These are phyloP conservation scores for pig (Sus scrofa) DNA, from an alignment of 2,113 vertebrate species.

Conservation along the genomic window DNA sequence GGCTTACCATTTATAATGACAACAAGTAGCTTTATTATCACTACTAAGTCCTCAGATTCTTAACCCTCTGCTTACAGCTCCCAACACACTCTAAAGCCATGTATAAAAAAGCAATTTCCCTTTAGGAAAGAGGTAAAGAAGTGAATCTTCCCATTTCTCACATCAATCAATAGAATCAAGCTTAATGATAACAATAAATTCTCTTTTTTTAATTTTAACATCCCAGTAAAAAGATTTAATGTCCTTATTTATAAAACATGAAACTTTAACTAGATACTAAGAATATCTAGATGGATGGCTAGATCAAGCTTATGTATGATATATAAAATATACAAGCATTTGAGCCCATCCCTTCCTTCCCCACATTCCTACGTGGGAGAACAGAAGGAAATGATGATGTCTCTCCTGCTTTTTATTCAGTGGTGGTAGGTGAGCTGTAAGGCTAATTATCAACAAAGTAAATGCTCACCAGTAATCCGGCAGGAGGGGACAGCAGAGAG, in stretches of 20 bases:
- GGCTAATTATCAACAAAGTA: not conserved
- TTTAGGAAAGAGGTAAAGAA: not conserved
- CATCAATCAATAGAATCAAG: not conserved
- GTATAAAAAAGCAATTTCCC: not conserved
- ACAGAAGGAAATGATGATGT: not conserved
- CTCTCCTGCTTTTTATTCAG: not conserved
- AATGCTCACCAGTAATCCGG: not conserved
- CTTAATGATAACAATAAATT: not conserved
- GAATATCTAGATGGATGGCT: not conserved
- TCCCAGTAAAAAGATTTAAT: not conserved
- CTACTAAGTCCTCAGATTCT: not conserved
- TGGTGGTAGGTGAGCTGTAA: not conserved
- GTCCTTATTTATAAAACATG: constrained; percentile 10
- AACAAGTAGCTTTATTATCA: not conserved
- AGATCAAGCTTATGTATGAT: not conserved
- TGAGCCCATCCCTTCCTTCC: not conserved
- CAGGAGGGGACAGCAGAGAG: not conserved
- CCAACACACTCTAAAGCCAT: not conserved
- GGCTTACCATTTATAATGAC: not conserved
- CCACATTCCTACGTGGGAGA: not conserved
- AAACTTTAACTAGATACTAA: constrained; percentile 23
- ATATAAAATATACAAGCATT: not conserved
- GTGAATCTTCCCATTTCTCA: not conserved
- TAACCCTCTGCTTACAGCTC: not conserved
- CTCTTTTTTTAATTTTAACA: constrained; percentile 17